Evolutionary conservation across 1,140 invertebrate genomes (phyloP).

Genomic region (Thrips palmi): DNA sequence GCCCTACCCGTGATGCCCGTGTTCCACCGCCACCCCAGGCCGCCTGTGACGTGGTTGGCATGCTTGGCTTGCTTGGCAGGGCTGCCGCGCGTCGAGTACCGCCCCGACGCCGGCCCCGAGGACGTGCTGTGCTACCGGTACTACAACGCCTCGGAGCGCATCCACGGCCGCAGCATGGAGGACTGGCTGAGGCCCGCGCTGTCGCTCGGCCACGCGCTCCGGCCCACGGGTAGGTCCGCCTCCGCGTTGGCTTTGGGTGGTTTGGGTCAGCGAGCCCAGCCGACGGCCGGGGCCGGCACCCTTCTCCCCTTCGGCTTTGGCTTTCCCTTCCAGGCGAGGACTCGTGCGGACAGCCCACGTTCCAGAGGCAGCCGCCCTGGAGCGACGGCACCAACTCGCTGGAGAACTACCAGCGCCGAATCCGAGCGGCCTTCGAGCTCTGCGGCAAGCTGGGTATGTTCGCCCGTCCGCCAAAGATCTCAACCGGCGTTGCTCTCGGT

Average conservation of each 20-base stretch:
- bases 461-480: background rate
- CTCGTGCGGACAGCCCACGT: constrained; percentile 27
- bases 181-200: constrained; percentile 46
- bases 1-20: no score
- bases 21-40: no score
- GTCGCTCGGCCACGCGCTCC: constrained; percentile 30
- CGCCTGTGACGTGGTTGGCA: no score
- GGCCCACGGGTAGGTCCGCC: constrained; percentile 23
- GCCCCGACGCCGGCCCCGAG: constrained; percentile 25
- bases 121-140: constrained; percentile 33
- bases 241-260: background rate
- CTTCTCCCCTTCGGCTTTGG: no score
- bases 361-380: constrained; percentile 32
- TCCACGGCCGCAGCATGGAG: constrained; percentile 35
- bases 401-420: constrained; percentile 35
- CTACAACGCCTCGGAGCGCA: constrained; percentile 32
- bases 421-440: constrained; percentile 43
- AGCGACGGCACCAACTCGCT: constrained; percentile 33
- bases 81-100: constrained; percentile 35
- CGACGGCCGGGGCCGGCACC: no score
- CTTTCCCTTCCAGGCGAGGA: constrained; percentile 27
- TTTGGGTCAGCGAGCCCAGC: no score
- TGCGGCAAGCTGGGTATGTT: constrained; percentile 32
- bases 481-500: background rate
- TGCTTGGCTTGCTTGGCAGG: no score